Evolutionary conservation across 1,140 invertebrate species (phyloP), one percentile per base, ranked within the genome.

Genomic region (Marisa cornuarietis): DNA sequence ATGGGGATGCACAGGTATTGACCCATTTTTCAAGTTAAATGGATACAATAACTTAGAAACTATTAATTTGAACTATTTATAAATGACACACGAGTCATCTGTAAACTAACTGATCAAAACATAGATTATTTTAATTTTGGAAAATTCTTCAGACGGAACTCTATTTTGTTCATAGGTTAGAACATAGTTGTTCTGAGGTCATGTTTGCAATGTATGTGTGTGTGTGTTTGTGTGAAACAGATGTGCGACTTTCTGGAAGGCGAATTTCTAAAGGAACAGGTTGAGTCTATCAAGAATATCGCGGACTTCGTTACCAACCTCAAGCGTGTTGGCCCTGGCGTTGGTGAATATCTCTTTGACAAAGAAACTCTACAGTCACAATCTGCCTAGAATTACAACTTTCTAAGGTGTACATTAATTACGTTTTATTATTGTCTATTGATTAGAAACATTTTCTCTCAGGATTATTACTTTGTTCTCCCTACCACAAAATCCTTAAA

Each of bases 311-410:
- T 95, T 18, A 94, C 94, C 1, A 95, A 95, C 86, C 89, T 96
- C 81, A 94, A 94, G 82, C 91, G 94, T 80, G 94, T 95, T 42
- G 94, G 94, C 5, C 92, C 93, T 85, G 95, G 95, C 13, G 89
- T 96, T 18, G 95, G 95, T 18, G 93, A 95, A 58, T 95, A 93
- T 86, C 87, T 95, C 75, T 95, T 95, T 85, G 95, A 96, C 87
- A 94, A 95, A 84, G 92, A 94, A 74, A 78, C 78, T 65, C 71
- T 82, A 52, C 76, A 83, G 9, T 58, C 54, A 51, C 76, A 81
- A 62, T 52, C 69, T 71, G 69, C 69, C 13, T 42, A 49, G 31
- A 26, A 9, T 42, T 14, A 14, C 65, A 68, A 31, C 22, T 31
- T 68, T 11, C 65, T 8, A 6, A n/a, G 11, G 1, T 11, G 6